Evolutionary conservation across 1,140 invertebrate species (phyloP), one percentile per base, ranked within the genome.

Genomic region (Antheraea mylitta): DNA sequence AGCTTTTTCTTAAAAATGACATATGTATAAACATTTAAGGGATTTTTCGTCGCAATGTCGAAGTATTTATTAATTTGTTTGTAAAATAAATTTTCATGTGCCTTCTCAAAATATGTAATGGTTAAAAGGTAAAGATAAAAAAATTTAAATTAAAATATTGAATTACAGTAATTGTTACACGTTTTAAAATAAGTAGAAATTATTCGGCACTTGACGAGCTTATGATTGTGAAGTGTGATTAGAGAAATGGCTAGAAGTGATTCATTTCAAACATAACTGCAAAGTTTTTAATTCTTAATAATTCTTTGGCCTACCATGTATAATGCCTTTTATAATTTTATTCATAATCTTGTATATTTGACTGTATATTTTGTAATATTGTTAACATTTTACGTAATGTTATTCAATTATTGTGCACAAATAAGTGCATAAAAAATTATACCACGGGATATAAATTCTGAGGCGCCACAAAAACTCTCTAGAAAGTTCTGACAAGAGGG

Each of bases 41-140:
- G 45, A 53, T 53, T 62, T 61, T 69, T 71, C 67, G 61, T 63
- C 30, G 72, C 72, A 73, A 71, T 69, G 62, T 83, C 69, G 66
- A 78, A 7, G 38, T 42, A 30, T 83, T 85, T 70, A 79, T 87
- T 91, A 87, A 81, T 88, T 88, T 77, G 70, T 87, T 89, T 83
- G 83, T 86, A 82, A 82, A 19, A 70, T 62, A 83, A 82, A 85
- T 85, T 87, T 89, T 90, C 89, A 91, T 90, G 89, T 91, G 89
- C 89, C 89, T 91, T 91, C 85, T 84, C 79, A 89, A 83, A 85
- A 79, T 48, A 22, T 64, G 30, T 86, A 82, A 82, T 87, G 75
- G 75, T 82, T 78, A 81, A 77, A 76, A 8, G 70, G 71, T 65
- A 65, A 65, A 22, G 38, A 65, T 65, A 82, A 22, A 65, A 65